Conservation (phyloP, 1,140 invertebrate species). For the Meloidogyne exigua region DNA sequence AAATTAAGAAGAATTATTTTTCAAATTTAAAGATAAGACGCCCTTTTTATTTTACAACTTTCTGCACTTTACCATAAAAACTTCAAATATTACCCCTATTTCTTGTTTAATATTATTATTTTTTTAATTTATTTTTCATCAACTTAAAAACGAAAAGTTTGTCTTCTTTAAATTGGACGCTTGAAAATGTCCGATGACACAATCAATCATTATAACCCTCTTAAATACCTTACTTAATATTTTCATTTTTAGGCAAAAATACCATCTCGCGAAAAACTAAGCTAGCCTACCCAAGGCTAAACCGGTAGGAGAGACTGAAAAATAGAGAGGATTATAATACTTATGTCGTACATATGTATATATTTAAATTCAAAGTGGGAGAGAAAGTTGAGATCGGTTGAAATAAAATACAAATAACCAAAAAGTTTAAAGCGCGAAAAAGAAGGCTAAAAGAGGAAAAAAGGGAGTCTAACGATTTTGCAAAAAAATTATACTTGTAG, state of each 20-base stretch:
- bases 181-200: not conserved
- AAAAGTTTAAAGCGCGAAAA: not conserved
- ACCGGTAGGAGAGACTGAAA: not conserved
- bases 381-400: not conserved
- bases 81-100: not conserved
- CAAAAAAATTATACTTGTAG: too few species aligned
- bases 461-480: too few species aligned
- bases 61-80: not conserved
- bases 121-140: not conserved
- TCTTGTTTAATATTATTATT: not conserved
- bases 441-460: not conserved
- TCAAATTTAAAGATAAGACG: not conserved
- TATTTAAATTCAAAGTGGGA: not conserved
- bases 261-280: not conserved
- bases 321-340: constrained; percentile 2
- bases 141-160: not conserved
- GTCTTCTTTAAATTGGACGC: not conserved
- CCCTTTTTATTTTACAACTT: not conserved
- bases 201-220: not conserved
- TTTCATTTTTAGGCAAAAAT: not conserved
- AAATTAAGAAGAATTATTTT: not conserved
- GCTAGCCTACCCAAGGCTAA: not conserved
- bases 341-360: too few species aligned
- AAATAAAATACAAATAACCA: not conserved
- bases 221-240: too few species aligned